phyloP scores from a whole-genome alignment of 2,113 vertebrate genomes.

The Rhinichthys klamathensis region DNA sequence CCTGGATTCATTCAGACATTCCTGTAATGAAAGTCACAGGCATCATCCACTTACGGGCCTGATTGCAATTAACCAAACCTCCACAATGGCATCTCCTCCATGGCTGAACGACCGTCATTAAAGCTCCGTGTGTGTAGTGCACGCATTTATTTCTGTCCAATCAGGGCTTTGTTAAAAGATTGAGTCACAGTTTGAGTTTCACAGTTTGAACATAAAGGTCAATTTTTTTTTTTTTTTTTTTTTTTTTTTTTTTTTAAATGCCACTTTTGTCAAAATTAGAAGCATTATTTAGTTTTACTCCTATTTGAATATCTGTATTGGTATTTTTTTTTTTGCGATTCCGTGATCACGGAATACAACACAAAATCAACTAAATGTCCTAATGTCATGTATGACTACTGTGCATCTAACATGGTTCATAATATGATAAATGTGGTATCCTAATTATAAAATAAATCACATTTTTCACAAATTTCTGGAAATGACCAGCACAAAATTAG shows the following conservation, averaged over 20 bases:
- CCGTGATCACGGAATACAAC: too few species aligned
- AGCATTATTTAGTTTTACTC: background rate
- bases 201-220: background rate
- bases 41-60: slow-evolving; percentile 12
- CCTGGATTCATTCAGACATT: slow-evolving; percentile 33
- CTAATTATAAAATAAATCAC: too few species aligned
- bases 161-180: slow-evolving; percentile 29
- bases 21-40: slow-evolving; percentile 53
- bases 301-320: background rate
- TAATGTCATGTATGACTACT: too few species aligned
- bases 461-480: too few species aligned
- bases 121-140: slow-evolving; percentile 49
- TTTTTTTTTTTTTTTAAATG: too few species aligned
- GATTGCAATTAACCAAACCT: slow-evolving; percentile 42
- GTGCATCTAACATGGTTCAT: too few species aligned
- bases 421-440: too few species aligned
- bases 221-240: too few species aligned
- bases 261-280: background rate
- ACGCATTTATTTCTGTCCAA: slow-evolving; percentile 27
- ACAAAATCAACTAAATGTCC: too few species aligned
- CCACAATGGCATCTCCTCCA: slow-evolving; percentile 5
- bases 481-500: too few species aligned
- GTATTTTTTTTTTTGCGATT: too few species aligned
- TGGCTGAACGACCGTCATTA: slow-evolving; percentile 44
- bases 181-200: background rate